Percentiles rank a stretch among this genome's conserved stretches.
These are phyloP conservation scores for Oryctes rhinoceros DNA, from an alignment of 1,140 invertebrate species.

Conservation along the genomic window DNA sequence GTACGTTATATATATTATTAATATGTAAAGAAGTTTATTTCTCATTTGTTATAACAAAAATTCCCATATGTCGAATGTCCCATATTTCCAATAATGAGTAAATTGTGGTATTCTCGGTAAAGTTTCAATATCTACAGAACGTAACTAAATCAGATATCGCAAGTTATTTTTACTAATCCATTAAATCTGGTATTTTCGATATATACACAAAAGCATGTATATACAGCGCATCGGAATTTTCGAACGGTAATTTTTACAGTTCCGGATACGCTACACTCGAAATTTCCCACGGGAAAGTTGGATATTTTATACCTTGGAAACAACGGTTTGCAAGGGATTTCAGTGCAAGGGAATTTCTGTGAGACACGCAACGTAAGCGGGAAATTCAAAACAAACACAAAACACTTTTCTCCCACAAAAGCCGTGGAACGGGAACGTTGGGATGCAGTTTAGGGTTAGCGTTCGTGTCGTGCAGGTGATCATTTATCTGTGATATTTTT, in stretches of 20 bases:
- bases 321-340: constrained; percentile 1
- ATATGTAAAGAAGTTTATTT: no score
- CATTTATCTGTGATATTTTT: constrained; percentile 2
- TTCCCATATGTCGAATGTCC: no score
- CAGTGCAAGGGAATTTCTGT: constrained; percentile 1
- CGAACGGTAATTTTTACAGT: neutral
- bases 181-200: no score
- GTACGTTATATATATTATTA: no score
- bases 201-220: no score
- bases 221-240: neutral
- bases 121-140: no score
- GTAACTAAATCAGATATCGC: no score
- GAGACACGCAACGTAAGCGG: constrained; percentile 4
- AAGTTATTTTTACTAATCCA: no score
- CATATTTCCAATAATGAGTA: no score
- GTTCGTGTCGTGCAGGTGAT: neutral
- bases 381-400: constrained; percentile 11
- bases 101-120: no score
- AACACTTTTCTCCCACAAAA: neutral
- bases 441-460: neutral
- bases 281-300: constrained; percentile 30
- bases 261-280: neutral
- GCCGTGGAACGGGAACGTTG: neutral
- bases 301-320: neutral
- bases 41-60: no score